Evolutionary conservation across 2,888 invertebrate species (phyloP), one percentile per base, ranked within the genome.

Genomic region (Rosalia funebris): DNA sequence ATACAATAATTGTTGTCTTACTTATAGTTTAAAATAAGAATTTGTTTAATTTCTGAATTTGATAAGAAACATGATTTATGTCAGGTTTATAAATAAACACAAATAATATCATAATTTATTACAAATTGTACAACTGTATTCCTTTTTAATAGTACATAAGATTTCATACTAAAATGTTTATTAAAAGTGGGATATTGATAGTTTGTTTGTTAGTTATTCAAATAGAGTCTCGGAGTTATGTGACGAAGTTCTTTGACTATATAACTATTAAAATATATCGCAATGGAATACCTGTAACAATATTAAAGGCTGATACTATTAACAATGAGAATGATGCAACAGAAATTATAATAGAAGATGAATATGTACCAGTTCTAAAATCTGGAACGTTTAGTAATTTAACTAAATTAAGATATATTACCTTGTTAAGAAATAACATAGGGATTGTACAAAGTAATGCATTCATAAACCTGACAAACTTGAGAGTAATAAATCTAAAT

Each of bases 311-410:
- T 1, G 63, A 68, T 20, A 60, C 61, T 17, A 44, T 69, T 4
- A 60, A 65, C 12, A 36, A 63, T 31, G 57, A 69, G 45, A 14
- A 25, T 9, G 15, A 57, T 1, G 62, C 62, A 2, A 68, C 68
- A 5, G 71, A 70, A 34, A 66, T 73, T 19, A 37, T 34, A 7
- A 66, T 67, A n/a, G 71, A 73, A 57, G 45, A 71, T 12, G 63
- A 71, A 57, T 14, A 44, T 12, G 50, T 73, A 15, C 63, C 68
- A 3, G 32, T 63, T 4, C 45, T 74, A 16, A 62, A 62, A 55
- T 56, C 54, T 5, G 67, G 63, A 1, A 65, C 63, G 25, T 69
- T 72, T 44, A 47, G 45, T 32, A 60, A 67, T 15, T 57, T 72
- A 25, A 36, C 52, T 1, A 60, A 64, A n/a, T 46, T 74, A 7